phyloP scores from a whole-genome alignment of 1,140 invertebrate genomes.

The Atta colombica region DNA sequence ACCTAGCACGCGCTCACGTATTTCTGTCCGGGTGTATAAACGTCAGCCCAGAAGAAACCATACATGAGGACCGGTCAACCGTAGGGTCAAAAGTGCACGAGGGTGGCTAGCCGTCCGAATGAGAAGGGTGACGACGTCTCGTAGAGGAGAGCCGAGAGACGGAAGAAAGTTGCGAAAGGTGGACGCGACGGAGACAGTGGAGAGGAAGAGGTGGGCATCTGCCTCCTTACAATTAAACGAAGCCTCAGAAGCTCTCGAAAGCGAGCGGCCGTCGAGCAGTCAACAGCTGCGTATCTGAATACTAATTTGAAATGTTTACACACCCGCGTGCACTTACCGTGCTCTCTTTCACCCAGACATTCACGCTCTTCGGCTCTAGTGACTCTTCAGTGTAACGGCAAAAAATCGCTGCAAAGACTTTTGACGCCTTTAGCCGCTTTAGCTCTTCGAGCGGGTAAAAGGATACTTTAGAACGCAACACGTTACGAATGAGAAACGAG shows the following conservation, averaged over 20 bases:
- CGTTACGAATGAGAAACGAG: background rate
- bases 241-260: constrained; percentile 84
- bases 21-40: constrained; percentile 1
- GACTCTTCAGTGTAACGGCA: constrained; percentile 37
- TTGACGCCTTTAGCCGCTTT: background rate
- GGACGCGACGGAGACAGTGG: constrained; percentile 25
- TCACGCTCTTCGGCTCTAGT: constrained; percentile 54
- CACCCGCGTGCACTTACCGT: constrained; percentile 74
- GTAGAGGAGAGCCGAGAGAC: constrained; percentile 10
- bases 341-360: constrained; percentile 68
- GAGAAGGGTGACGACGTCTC: constrained; percentile 33
- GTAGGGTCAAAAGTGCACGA: constrained; percentile 59
- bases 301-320: constrained; percentile 86
- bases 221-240: constrained; percentile 85
- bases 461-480: background rate
- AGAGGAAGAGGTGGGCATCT: constrained; percentile 80
- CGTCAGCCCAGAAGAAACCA: constrained; percentile 80
- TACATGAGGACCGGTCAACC: constrained; percentile 71
- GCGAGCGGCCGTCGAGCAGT: constrained; percentile 79
- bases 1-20: constrained; percentile 39
- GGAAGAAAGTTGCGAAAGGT: constrained; percentile 30
- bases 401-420: constrained; percentile 24
- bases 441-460: background rate
- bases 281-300: constrained; percentile 85
- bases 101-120: constrained; percentile 54